Evolutionary conservation across 2,888 invertebrate genomes (phyloP).

Genomic region (Eumacrocentrus americanus): DNA sequence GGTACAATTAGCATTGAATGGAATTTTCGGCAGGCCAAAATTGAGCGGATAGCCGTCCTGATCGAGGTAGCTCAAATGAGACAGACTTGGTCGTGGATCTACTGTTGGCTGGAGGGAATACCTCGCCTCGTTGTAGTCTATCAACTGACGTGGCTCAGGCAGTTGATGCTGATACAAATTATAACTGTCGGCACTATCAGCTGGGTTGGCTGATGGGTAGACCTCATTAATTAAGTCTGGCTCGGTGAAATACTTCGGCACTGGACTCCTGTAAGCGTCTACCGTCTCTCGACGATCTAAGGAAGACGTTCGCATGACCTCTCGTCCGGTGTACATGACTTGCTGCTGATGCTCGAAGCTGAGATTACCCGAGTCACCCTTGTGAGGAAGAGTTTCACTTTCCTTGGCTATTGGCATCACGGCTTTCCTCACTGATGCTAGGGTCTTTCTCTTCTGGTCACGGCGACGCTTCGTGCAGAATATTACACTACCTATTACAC

Average conservation of each 20-base stretch:
- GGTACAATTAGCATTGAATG: constrained; percentile 70
- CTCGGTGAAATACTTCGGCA: constrained; percentile 61
- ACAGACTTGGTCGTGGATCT: constrained; percentile 48
- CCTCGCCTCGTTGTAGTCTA: constrained; percentile 50
- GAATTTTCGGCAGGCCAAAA: constrained; percentile 75
- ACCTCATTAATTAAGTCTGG: constrained; percentile 62
- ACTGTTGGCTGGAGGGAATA: constrained; percentile 46
- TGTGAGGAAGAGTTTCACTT: constrained; percentile 54
- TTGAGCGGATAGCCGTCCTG: constrained; percentile 82
- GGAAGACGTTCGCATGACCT: constrained; percentile 44
- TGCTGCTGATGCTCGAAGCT: constrained; percentile 63
- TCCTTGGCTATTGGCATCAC: constrained; percentile 61
- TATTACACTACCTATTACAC: constrained; percentile 51
- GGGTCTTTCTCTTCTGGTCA: constrained; percentile 49
- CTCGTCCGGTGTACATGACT: constrained; percentile 47
- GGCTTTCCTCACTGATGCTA: constrained; percentile 45
- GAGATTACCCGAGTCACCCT: constrained; percentile 44
- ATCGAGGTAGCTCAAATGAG: constrained; percentile 67
- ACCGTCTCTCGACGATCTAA: constrained; percentile 42
- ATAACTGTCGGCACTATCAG: constrained; percentile 32
- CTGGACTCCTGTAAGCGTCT: constrained; percentile 43
- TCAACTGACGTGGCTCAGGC: constrained; percentile 41
- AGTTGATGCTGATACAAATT: constrained; percentile 46
- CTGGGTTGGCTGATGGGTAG: constrained; percentile 47
- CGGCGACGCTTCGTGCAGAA: constrained; percentile 52